Evolutionary conservation across 1,140 invertebrate genomes (phyloP), one percentile per base, ranked within the genome.

Genomic region (Bilobella aurantiaca): DNA sequence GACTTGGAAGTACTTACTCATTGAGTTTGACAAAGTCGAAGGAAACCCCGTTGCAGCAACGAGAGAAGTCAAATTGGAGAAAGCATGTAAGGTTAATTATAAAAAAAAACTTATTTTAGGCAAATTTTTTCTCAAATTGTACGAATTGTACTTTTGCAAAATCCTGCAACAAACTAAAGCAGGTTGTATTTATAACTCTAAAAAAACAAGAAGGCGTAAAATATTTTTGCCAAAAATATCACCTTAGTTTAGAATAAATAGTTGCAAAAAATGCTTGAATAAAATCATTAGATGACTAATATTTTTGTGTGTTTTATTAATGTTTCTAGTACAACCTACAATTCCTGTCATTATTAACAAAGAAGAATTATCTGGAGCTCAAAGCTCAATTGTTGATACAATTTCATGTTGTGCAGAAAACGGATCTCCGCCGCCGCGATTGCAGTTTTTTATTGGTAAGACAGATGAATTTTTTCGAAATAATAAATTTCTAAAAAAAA

Each of bases 351-450:
- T 53, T 16, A 8, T 8, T 23, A 23, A 53, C 5, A 53, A 53
- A 53, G 49, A 53, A n/a, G n/a, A n/a, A n/a, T 16, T 5, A 18
- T 8, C 49, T 53, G 12, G 12, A 53, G 25, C 12, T 18, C 25
- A 53, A 18, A 16, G 23, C 37, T n/a, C 8, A 42, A 42, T n/a
- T n/a, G n/a, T 42, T 42, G 34, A 42, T 18, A 42, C 34, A 8
- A 53, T 53, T 53, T 53, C 49, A 5, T 53, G 49, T 53, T 53
- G 49, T 23, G 12, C 49, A 16, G 14, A 53, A 53, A 53, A 53
- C 25, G 49, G 49, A 5, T 5, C 25, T 23, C 49, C 49, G 21
- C 49, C 14, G 5, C 49, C 49, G 21, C 12, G 25, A 23, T 23
- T 53, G 5, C 8, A 23, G 21, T 53, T 53, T 23, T 12, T 16